Evolutionary conservation across 2,797 vertebrate species (phyloP), one percentile per base, ranked within the genome.

Genomic region (Rousettus madagascariensis): DNA sequence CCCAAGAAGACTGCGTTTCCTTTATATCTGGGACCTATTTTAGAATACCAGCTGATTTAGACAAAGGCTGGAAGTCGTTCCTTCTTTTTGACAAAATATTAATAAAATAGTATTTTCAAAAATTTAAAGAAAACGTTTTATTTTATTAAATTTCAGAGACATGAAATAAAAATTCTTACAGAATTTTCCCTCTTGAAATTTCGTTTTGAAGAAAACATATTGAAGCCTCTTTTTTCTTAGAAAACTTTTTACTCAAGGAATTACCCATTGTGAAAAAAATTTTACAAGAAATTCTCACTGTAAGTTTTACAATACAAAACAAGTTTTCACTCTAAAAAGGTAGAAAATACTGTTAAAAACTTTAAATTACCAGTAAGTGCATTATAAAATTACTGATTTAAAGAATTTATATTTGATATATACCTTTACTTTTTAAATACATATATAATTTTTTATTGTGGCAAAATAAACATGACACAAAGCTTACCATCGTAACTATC

Each of bases 251-350:
- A 57, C 6, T 86, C 15, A 49, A 97, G 36, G 91, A 90, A 80
- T 93, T 66, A 86, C 43, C 38, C 36, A 59, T 5, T 90, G 72
- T 96, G 77, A 95, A 96, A 94, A 84, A 9, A 92, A 36, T 24
- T 85, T n/a, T 89, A 53, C 22, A 53, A 88, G 2, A 36, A 79
- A 68, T 82, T 69, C 38, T 94, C 59, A 57, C 12, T 71, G n/a
- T 77, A 93, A 93, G 53, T 92, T 94, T 17, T 79, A 55, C 20
- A 49, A 55, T 46, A 66, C 51, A 71, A 83, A 59, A 71, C 3
- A 79, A 78, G 68, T 41, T 79, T 86, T 24, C 33, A 55, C 28
- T 74, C 28, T 86, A 84, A 96, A 82, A 94, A 85, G n/a, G 20
- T 65, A 87, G 41, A 87, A 91, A 93, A 96, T 57, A 78, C 8